Percentiles rank a stretch among this genome's conserved stretches.
These are phyloP conservation scores for Brachionus koreanus DNA, from an alignment of 1,140 invertebrate genomes.

Conservation along the genomic window DNA sequence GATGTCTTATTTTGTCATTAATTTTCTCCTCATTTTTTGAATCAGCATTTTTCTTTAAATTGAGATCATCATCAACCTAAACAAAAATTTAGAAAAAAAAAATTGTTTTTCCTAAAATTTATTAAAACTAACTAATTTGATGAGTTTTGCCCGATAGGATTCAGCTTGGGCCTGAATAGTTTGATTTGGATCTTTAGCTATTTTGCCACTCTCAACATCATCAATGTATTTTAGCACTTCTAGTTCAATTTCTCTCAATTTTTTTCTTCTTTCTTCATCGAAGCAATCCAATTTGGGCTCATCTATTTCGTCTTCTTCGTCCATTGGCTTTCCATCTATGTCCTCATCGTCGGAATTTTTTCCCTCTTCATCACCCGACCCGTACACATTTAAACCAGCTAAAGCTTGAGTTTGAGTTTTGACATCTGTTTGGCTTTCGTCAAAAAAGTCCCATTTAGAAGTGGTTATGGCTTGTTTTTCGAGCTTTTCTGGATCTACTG, in stretches of 20 bases:
- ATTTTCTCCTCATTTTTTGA: background rate
- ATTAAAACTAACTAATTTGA: background rate
- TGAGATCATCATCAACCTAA: background rate
- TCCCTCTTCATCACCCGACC: background rate
- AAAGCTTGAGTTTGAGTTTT: background rate
- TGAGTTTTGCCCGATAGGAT: background rate
- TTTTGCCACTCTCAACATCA: background rate
- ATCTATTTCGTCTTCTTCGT: background rate
- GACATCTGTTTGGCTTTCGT: background rate
- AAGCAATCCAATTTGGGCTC: background rate
- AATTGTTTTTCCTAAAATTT: background rate
- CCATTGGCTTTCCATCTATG: conserved; percentile 17
- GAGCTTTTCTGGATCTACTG: conserved; percentile 2
- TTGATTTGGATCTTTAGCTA: background rate
- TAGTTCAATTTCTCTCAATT: conserved; percentile 23
- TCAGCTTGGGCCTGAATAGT: background rate
- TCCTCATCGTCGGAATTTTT: background rate
- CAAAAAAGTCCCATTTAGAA: conserved; percentile 44
- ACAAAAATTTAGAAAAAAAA: background rate
- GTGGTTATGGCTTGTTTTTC: conserved; percentile 19
- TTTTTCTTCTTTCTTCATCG: conserved; percentile 29
- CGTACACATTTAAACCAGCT: background rate
- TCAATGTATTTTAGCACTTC: conserved; percentile 1
- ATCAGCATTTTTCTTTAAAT: background rate
- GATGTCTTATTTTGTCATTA: background rate